Evolutionary conservation across 2,797 vertebrate genomes (phyloP).

Genomic region (Aplochiton taeniatus): DNA sequence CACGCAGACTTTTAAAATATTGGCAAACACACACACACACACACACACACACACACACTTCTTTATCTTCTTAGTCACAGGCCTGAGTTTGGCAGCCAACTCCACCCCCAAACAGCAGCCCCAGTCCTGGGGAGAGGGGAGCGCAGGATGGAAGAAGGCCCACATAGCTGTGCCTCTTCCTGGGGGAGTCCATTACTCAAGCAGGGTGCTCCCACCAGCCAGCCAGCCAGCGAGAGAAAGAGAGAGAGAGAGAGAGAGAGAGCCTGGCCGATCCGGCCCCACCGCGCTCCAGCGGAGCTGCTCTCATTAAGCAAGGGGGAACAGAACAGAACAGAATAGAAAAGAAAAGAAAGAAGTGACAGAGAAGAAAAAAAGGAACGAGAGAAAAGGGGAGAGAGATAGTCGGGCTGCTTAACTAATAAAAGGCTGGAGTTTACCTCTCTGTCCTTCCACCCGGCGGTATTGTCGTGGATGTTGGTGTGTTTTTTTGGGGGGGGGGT

Average conservation of each 20-base stretch:
- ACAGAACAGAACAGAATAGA: slow-evolving; percentile 14
- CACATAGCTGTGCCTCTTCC: slow-evolving; percentile 72
- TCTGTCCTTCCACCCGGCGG: no score
- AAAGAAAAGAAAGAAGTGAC: slow-evolving; percentile 5
- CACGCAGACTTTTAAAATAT: slow-evolving; percentile 66
- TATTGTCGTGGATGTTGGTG: slow-evolving; percentile 32
- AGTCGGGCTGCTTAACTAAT: neutral
- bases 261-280: slow-evolving; percentile 66
- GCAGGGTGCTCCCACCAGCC: slow-evolving; percentile 72
- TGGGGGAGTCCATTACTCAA: slow-evolving; percentile 83
- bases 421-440: slow-evolving; percentile 11
- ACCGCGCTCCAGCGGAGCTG: slow-evolving; percentile 67
- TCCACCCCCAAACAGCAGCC: slow-evolving; percentile 39
- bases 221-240: slow-evolving; percentile 72
- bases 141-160: slow-evolving; percentile 66
- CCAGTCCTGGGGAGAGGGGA: slow-evolving; percentile 69
- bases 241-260: no score
- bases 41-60: slow-evolving; percentile 55
- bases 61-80: slow-evolving; percentile 87
- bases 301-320: slow-evolving; percentile 69
- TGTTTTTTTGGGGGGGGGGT: slow-evolving; percentile 64
- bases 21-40: slow-evolving; percentile 54
- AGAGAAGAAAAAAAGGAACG: slow-evolving; percentile 40
- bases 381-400: slow-evolving; percentile 8
- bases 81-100: slow-evolving; percentile 74